Conservation (phyloP, 1,140 invertebrate species). For the Sesamia nonagrioides region DNA sequence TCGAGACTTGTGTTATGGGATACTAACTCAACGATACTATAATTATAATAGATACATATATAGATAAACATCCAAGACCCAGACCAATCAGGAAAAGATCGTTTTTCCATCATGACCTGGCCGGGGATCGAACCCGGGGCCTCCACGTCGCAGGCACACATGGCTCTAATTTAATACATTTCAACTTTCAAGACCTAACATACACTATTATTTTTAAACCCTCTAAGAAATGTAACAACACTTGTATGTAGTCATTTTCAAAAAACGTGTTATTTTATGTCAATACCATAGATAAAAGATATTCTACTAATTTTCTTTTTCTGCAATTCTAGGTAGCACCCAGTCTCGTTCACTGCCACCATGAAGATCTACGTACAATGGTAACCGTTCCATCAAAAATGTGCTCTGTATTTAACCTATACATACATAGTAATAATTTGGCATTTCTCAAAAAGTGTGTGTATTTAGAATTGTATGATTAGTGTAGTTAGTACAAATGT, state of each 20-base stretch:
- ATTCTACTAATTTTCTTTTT: not conserved
- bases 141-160: too few relatives aligned
- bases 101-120: too few relatives aligned
- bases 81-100: too few relatives aligned
- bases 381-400: not conserved
- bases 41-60: too few relatives aligned
- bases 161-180: too few relatives aligned
- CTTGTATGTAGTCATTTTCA: not conserved
- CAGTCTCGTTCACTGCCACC: not conserved
- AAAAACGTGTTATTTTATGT: not conserved
- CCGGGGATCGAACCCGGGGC: too few relatives aligned
- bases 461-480: slow-evolving; percentile 31
- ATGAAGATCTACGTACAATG: slow-evolving; percentile 9
- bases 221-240: too few relatives aligned
- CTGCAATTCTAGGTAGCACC: slow-evolving; percentile 18
- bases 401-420: slow-evolving; percentile 9
- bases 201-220: too few relatives aligned
- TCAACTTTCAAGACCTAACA: too few relatives aligned
- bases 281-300: not conserved
- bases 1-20: too few relatives aligned
- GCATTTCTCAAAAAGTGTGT: slow-evolving; percentile 47
- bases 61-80: too few relatives aligned
- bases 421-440: slow-evolving; percentile 13
- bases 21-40: too few relatives aligned
- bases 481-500: slow-evolving; percentile 42